These are phyloP conservation scores for Mixornis gularis DNA, from an alignment of 2,113 vertebrate species.

Conservation along the genomic window DNA sequence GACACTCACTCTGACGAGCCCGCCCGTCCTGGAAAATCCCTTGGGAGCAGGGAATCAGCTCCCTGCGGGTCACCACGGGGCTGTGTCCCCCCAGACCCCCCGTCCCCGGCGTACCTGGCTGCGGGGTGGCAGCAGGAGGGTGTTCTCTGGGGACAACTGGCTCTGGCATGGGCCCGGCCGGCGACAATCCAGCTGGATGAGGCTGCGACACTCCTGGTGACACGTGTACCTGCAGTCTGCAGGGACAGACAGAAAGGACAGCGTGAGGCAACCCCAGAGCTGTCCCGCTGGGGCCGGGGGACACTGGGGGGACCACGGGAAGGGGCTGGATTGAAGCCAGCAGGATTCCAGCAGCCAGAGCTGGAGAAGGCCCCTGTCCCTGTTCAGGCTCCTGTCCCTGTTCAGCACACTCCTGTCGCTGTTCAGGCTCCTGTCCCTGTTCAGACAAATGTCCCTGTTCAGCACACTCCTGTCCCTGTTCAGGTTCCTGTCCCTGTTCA, in stretches of 20 bases:
- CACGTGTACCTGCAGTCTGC: slow-evolving; percentile 89
- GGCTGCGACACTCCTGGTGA: slow-evolving; percentile 81
- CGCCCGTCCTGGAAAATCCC: neutral
- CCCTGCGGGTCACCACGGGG: neutral
- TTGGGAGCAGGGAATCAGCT: accelerated
- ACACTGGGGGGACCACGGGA: accelerated
- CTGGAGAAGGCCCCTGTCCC: neutral
- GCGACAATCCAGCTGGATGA: slow-evolving; percentile 87
- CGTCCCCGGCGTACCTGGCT: slow-evolving; percentile 69
- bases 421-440: accelerated
- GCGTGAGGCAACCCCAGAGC: neutral
- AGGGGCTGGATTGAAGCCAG: accelerated
- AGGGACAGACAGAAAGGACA: slow-evolving; percentile 3
- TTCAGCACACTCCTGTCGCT: neutral
- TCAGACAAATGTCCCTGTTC: too few species aligned
- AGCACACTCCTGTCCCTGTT: too few species aligned
- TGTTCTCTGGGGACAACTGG: slow-evolving; percentile 68
- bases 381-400: too few species aligned
- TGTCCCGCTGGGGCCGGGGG: accelerated
- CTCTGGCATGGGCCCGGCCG: slow-evolving; percentile 49
- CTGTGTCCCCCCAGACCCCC: accelerated
- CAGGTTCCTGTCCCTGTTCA: too few species aligned
- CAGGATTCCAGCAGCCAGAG: neutral
- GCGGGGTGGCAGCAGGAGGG: slow-evolving; percentile 39
- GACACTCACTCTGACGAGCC: accelerated